Percentiles rank a stretch among this genome's conserved stretches.
Evolutionary conservation across 2,113 vertebrate species (phyloP).

Genomic region (Carettochelys insculpta): DNA sequence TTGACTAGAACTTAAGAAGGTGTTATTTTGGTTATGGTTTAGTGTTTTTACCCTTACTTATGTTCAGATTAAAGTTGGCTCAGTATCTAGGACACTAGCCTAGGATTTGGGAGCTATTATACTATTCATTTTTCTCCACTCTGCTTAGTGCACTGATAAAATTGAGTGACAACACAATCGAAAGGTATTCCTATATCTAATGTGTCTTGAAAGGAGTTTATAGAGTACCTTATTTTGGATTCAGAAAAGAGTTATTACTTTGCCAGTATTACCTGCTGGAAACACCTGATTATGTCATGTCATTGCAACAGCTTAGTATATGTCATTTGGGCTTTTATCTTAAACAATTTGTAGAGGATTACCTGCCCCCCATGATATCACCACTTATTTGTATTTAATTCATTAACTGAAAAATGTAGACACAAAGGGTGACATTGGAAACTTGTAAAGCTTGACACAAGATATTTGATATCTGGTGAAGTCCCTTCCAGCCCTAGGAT

Average conservation of each 20-base stretch:
- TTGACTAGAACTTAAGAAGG: not conserved
- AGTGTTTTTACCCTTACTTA: not conserved
- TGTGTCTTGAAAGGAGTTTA: not conserved
- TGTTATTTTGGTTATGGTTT: not conserved
- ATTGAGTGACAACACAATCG: not conserved
- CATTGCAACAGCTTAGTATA: not conserved
- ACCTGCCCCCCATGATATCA: not conserved
- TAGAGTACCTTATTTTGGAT: too few relatives aligned
- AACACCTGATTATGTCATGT: not conserved
- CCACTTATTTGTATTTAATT: not conserved
- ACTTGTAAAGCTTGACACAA: too few relatives aligned
- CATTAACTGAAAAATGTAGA: not conserved
- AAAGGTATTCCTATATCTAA: not conserved
- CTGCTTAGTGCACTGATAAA: not conserved
- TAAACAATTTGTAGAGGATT: not conserved
- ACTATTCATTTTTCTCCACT: not conserved
- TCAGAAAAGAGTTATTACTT: not conserved
- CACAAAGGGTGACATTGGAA: not conserved
- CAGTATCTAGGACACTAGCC: not conserved
- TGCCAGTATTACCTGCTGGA: not conserved
- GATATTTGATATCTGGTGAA: not conserved
- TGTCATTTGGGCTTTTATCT: not conserved
- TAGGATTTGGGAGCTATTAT: not conserved
- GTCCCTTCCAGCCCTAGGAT: too few relatives aligned
- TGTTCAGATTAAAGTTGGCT: not conserved